phyloP scores from a whole-genome alignment of 2,888 invertebrate genomes.

The Ernsta delagoae region DNA sequence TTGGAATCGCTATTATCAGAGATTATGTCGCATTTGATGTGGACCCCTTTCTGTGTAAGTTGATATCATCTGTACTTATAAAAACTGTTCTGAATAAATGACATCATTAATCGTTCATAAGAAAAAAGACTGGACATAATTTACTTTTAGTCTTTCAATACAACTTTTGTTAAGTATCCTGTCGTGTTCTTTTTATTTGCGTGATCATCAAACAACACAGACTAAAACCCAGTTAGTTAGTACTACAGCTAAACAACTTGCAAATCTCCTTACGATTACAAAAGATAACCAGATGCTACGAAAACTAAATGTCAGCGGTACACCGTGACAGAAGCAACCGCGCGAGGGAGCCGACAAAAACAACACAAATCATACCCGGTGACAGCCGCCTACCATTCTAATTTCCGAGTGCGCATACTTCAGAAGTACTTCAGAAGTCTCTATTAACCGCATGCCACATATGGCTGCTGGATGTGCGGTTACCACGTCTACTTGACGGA shows the following conservation, averaged over 20 bases:
- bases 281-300: neutral
- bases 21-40: too few relatives aligned
- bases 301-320: neutral
- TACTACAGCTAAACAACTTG: neutral
- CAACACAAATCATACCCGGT: constrained; percentile 30
- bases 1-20: too few relatives aligned
- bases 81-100: too few relatives aligned
- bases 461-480: constrained; percentile 3
- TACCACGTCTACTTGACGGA: constrained; percentile 1
- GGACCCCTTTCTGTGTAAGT: too few relatives aligned
- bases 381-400: constrained; percentile 33
- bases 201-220: too few relatives aligned
- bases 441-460: constrained; percentile 34
- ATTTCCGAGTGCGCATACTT: constrained; percentile 33
- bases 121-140: too few relatives aligned
- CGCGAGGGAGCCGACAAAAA: constrained; percentile 11
- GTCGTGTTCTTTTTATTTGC: too few relatives aligned
- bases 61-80: too few relatives aligned
- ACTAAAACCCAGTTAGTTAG: neutral
- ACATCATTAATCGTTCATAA: too few relatives aligned
- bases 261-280: neutral
- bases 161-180: too few relatives aligned
- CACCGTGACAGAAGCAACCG: neutral
- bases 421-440: constrained; percentile 27
- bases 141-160: too few relatives aligned